phyloP scores from a whole-genome alignment of 2,113 vertebrate genomes.

The Xiphophorus hellerii region DNA sequence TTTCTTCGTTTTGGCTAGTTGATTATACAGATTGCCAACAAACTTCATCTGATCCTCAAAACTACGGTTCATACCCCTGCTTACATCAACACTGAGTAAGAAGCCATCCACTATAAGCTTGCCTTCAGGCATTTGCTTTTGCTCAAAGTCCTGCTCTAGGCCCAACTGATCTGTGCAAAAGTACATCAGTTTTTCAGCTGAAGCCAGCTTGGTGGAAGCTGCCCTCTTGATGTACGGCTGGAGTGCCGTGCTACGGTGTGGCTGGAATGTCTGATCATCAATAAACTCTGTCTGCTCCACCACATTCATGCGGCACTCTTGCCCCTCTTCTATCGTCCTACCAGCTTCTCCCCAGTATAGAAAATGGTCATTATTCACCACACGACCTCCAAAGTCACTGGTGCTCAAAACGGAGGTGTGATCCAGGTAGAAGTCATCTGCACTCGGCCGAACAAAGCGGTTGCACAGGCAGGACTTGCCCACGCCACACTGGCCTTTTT shows the following conservation, averaged over 20 bases:
- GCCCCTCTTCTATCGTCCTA: slow-evolving; percentile 88
- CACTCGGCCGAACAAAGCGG: slow-evolving; percentile 92
- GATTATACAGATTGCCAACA: slow-evolving; percentile 92
- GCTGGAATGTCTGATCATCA: slow-evolving; percentile 97
- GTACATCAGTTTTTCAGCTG: slow-evolving; percentile 99
- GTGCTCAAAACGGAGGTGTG: slow-evolving; percentile 98
- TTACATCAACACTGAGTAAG: slow-evolving; percentile 93
- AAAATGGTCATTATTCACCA: slow-evolving; percentile 99
- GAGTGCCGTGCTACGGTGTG: slow-evolving; percentile 94
- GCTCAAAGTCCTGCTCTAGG: slow-evolving; percentile 98
- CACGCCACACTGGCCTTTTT: slow-evolving; percentile 95
- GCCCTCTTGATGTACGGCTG: slow-evolving; percentile 97
- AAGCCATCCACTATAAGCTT: slow-evolving; percentile 94
- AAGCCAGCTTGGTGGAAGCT: slow-evolving; percentile 92
- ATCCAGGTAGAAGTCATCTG: slow-evolving; percentile 94
- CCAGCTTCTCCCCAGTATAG: slow-evolving; percentile 96
- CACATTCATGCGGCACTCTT: slow-evolving; percentile 90
- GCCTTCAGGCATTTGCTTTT: slow-evolving; percentile 99
- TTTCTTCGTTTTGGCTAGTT: slow-evolving; percentile 95
- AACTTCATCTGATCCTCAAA: slow-evolving; percentile 99
- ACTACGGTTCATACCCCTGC: slow-evolving; percentile 96
- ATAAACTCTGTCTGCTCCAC: slow-evolving; percentile 99
- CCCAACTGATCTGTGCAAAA: slow-evolving; percentile 99
- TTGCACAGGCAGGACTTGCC: slow-evolving; percentile 98
- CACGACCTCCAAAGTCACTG: slow-evolving; percentile 96